Conservation (phyloP, 2,888 invertebrate species). For the Troides aeacus region DNA sequence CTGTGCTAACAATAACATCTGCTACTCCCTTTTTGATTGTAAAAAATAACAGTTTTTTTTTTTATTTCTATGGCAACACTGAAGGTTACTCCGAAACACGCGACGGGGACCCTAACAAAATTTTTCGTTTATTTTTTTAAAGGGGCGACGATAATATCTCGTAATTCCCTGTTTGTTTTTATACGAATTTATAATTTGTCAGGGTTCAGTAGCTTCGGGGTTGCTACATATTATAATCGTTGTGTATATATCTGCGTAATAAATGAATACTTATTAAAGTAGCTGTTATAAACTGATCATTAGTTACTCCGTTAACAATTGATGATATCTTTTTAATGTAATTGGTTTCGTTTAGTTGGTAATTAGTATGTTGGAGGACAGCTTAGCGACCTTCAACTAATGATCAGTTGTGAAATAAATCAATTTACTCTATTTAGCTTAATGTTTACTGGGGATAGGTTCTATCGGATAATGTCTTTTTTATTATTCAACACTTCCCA, state of each 20-base stretch:
- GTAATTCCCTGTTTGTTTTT: conserved; percentile 32
- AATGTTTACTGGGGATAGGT: too few species aligned
- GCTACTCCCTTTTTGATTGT: neutral
- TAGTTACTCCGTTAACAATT: conserved; percentile 15
- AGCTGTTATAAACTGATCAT: conserved; percentile 18
- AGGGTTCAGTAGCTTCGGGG: conserved; percentile 30
- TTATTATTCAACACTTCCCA: too few species aligned
- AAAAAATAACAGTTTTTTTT: conserved; percentile 6
- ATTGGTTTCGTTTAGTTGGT: conserved; percentile 7
- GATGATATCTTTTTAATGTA: conserved; percentile 19
- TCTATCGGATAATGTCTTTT: too few species aligned
- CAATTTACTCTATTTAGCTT: too few species aligned
- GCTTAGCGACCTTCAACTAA: neutral
- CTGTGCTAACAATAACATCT: neutral
- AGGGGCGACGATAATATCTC: conserved; percentile 31
- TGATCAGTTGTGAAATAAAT: neutral
- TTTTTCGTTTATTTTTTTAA: conserved; percentile 28
- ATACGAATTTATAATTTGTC: conserved; percentile 32
- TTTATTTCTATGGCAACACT: conserved; percentile 9
- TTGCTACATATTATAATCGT: conserved; percentile 14
- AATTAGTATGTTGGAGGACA: neutral
- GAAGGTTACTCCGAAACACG: conserved; percentile 13
- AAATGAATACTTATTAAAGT: conserved; percentile 9
- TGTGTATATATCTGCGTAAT: conserved; percentile 13
- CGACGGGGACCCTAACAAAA: conserved; percentile 23